Evolutionary conservation across 2,888 invertebrate species (phyloP), one percentile per base, ranked within the genome.

Genomic region (Nezara viridula): DNA sequence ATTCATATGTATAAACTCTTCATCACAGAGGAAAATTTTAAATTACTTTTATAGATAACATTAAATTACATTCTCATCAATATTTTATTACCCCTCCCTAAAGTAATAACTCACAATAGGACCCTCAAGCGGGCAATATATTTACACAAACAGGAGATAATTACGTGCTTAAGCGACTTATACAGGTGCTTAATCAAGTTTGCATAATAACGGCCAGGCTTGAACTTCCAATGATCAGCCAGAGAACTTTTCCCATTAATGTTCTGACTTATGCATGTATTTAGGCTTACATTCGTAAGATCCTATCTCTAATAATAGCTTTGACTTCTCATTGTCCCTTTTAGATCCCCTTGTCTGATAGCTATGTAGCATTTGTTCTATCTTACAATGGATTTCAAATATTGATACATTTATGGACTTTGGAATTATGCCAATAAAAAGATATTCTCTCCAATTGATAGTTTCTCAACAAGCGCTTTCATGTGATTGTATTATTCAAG

Each of bases 151-250:
- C 81, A 47, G 81, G 6, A 44, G 40, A 81, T 81, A 81, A 81
- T 81, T 81, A 81, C 44, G 81, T 44, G 81, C 81, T 81, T 81
- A 81, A n/a, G 21, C 44, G 44, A 81, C 44, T 81, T 81, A 81
- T 81, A 81, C 81, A 81, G 44, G 81, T 47, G 44, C 81, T 81
- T 81, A 81, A 81, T 81, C 81, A 81, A 81, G 81, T 81, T 81
- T 81, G 81, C 81, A 81, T 81, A 81, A 81, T 81, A 81, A 81
- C 44, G 81, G 44, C 44, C 5, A n/a, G 81, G 44, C 44, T 44
- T 47, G 81, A 81, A 81, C 81, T 81, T 81, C 44, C 81, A 81
- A 44, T 81, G 81, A 81, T 81, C 81, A 81, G 81, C 12, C 81
- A 10, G 44, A 77, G 44, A 81, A 81, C 44, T 81, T 81, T 81